phyloP scores from a whole-genome alignment of 2,113 vertebrate genomes.

The Craseonycteris thonglongyai region DNA sequence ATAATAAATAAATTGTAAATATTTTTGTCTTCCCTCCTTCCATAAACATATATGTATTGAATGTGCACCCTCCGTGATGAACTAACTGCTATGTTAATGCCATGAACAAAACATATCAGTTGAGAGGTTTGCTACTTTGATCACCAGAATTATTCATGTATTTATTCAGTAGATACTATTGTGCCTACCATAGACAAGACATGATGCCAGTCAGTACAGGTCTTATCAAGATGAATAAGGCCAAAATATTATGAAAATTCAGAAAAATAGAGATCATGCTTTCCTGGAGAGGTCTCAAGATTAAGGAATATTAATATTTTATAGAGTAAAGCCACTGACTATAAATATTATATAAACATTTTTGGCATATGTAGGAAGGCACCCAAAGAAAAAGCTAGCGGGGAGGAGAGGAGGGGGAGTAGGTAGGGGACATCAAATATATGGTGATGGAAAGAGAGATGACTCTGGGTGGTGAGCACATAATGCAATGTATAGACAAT shows the following conservation, averaged over 20 bases:
- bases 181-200: background rate
- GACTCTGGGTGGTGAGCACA: too few species aligned
- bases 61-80: background rate
- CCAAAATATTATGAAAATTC: background rate
- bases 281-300: background rate
- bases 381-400: background rate
- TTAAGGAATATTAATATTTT: background rate
- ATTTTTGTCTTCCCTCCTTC: background rate
- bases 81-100: background rate
- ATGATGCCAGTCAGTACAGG: background rate
- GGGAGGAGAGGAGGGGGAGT: too few species aligned
- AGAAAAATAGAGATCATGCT: background rate
- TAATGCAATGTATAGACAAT: too few species aligned
- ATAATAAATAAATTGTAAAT: too few species aligned
- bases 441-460: too few species aligned
- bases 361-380: background rate
- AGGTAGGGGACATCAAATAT: too few species aligned
- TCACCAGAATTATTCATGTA: background rate
- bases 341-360: background rate
- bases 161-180: background rate
- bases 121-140: background rate
- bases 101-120: background rate
- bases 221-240: background rate
- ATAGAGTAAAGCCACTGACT: background rate
- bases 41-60: background rate